A percentile compares a stretch with the other conserved stretches of the same genome.
These are phyloP conservation scores for Sabatieria punctata DNA, from an alignment of 2,888 invertebrate genomes.

Conservation along the genomic window DNA sequence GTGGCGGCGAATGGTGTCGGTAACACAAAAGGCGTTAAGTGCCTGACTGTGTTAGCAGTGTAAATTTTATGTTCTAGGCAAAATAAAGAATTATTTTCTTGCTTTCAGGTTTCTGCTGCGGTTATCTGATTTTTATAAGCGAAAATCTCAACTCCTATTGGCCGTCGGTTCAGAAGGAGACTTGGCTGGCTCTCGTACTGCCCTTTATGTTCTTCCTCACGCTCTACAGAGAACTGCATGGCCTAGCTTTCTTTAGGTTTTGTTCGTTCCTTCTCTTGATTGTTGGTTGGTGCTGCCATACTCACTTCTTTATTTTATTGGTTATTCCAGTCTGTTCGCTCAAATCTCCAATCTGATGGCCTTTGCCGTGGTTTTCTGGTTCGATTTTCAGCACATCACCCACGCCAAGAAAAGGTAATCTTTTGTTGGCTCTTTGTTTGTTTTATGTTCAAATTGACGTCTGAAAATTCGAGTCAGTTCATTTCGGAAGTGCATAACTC, in stretches of 20 bases:
- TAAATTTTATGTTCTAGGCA: too few relatives aligned
- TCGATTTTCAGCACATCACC: slow-evolving; percentile 36
- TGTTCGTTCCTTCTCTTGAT: neutral
- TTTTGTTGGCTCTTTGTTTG: too few relatives aligned
- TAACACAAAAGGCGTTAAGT: too few relatives aligned
- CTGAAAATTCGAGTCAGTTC: too few relatives aligned
- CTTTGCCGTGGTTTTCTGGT: slow-evolving; percentile 38
- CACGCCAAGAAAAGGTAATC: slow-evolving; percentile 10
- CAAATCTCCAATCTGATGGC: slow-evolving; percentile 37
- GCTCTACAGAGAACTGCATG: slow-evolving; percentile 32
- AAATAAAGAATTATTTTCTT: too few relatives aligned
- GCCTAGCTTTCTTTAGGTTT: slow-evolving; percentile 34
- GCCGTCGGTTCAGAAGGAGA: slow-evolving; percentile 19
- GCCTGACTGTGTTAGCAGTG: too few relatives aligned
- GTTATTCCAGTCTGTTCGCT: slow-evolving; percentile 33
- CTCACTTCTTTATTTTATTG: slow-evolving; percentile 1
- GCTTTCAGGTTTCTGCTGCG: slow-evolving; percentile 36
- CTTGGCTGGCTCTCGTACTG: slow-evolving; percentile 33
- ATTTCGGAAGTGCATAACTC: too few relatives aligned
- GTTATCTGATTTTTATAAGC: slow-evolving; percentile 34
- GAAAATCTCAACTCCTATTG: slow-evolving; percentile 33
- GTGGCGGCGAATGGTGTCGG: too few relatives aligned
- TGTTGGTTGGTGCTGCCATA: neutral
- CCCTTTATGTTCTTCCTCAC: slow-evolving; percentile 33
- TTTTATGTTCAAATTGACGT: too few relatives aligned